These are phyloP conservation scores for Linepithema humile DNA, from an alignment of 1,140 invertebrate species.

Conservation along the genomic window DNA sequence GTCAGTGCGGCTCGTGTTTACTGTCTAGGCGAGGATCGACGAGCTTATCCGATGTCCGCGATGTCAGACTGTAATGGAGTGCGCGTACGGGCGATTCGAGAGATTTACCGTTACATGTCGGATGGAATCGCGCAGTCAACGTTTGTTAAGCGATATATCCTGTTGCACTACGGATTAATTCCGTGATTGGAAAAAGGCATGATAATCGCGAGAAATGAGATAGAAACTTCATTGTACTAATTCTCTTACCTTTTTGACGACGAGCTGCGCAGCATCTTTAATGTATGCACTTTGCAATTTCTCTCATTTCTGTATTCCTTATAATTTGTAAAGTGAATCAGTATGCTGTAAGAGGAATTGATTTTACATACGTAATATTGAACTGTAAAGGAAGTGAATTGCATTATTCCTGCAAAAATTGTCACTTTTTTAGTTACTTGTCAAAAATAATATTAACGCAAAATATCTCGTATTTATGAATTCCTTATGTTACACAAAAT, in stretches of 20 bases:
- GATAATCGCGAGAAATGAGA: neutral
- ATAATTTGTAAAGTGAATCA: neutral
- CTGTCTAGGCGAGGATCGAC: constrained; percentile 66
- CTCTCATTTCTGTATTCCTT: neutral
- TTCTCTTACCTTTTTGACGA: neutral
- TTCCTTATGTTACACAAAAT: too few relatives aligned
- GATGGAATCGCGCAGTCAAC: constrained; percentile 25
- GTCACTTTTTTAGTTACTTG: too few relatives aligned
- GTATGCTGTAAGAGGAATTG: neutral
- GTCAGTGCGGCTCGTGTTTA: constrained; percentile 54
- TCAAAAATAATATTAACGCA: neutral
- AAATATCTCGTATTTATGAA: neutral
- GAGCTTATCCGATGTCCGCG: constrained; percentile 46
- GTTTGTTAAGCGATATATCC: constrained; percentile 23
- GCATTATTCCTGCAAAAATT: neutral
- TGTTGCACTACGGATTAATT: constrained; percentile 24
- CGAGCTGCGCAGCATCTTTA: too few relatives aligned
- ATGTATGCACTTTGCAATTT: neutral
- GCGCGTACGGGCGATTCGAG: constrained; percentile 42
- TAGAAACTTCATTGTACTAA: too few relatives aligned
- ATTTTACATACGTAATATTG: too few relatives aligned
- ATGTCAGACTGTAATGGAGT: constrained; percentile 56
- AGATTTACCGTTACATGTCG: constrained; percentile 54
- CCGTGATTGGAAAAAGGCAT: neutral
- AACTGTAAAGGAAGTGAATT: neutral